Evolutionary conservation across 2,888 invertebrate genomes (phyloP).

Genomic region (Andrena bicolor): DNA sequence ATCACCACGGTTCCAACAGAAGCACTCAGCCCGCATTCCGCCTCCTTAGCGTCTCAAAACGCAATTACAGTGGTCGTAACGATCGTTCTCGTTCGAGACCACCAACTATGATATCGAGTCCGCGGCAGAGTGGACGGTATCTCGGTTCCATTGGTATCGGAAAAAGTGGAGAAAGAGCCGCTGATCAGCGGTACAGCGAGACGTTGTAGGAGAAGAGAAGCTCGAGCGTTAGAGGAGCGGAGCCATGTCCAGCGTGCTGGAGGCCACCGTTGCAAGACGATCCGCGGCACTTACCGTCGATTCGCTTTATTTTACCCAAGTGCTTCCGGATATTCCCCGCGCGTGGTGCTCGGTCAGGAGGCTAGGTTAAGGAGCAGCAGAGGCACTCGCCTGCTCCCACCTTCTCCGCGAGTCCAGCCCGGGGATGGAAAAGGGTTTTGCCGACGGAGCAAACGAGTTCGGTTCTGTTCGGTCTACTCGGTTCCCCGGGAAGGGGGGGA

Average conservation of each 20-base stretch:
- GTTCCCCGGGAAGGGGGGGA: constrained; percentile 48
- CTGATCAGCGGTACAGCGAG: constrained; percentile 20
- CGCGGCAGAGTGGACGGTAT: constrained; percentile 16
- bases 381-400: constrained; percentile 51
- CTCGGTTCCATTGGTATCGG: constrained; percentile 20
- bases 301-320: constrained; percentile 81
- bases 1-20: neutral
- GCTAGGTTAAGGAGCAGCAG: constrained; percentile 77
- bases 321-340: constrained; percentile 82
- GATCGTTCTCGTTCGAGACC: constrained; percentile 42
- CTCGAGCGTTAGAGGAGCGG: neutral
- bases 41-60: constrained; percentile 14
- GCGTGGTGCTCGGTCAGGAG: constrained; percentile 79
- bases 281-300: constrained; percentile 72
- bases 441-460: constrained; percentile 75
- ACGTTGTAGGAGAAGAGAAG: neutral
- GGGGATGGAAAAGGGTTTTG: constrained; percentile 73
- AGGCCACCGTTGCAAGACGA: constrained; percentile 43
- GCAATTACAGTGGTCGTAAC: constrained; percentile 43
- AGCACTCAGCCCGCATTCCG: neutral
- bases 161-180: constrained; percentile 10
- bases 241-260: constrained; percentile 32
- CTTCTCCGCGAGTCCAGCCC: constrained; percentile 9
- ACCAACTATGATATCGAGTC: constrained; percentile 19
- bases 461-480: constrained; percentile 68